Conservation (phyloP, 2,797 vertebrate genomes). For the Myripristis jacobus region DNA sequence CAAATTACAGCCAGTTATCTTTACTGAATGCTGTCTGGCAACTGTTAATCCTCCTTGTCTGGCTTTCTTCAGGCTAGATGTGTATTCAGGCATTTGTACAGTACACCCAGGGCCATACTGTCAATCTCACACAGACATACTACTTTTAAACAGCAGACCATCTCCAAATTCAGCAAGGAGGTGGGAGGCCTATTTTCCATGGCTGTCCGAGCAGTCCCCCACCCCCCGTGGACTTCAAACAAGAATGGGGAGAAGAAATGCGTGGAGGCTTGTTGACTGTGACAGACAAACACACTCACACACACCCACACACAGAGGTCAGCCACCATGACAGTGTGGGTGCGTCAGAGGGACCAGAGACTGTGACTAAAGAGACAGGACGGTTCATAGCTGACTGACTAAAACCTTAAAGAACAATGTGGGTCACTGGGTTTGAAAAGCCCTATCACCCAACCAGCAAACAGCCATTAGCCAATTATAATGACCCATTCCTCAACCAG, state of each 20-base stretch:
- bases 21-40: not conserved
- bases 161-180: slow-evolving; percentile 78
- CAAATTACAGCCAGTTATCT: not conserved
- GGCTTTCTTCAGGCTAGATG: slow-evolving; percentile 18
- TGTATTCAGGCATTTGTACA: slow-evolving; percentile 34
- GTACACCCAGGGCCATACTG: slow-evolving; percentile 40
- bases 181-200: slow-evolving; percentile 70
- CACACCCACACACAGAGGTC: slow-evolving; percentile 52
- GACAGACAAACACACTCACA: slow-evolving; percentile 49
- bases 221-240: slow-evolving; percentile 55
- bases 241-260: slow-evolving; percentile 31
- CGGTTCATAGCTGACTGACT: slow-evolving; percentile 55
- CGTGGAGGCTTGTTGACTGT: slow-evolving; percentile 58
- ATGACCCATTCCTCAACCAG: slow-evolving; percentile 15
- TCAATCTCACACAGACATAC: slow-evolving; percentile 64
- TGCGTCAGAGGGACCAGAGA: slow-evolving; percentile 42
- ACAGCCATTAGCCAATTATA: slow-evolving; percentile 39
- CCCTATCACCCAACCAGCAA: slow-evolving; percentile 33
- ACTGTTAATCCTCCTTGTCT: not conserved
- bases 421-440: slow-evolving; percentile 53
- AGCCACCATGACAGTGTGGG: slow-evolving; percentile 58
- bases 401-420: slow-evolving; percentile 54
- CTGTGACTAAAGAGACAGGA: slow-evolving; percentile 54
- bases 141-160: slow-evolving; percentile 72
- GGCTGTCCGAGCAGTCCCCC: slow-evolving; percentile 40